Conservation (phyloP, 2,888 invertebrate species). For the Drepana falcataria region DNA sequence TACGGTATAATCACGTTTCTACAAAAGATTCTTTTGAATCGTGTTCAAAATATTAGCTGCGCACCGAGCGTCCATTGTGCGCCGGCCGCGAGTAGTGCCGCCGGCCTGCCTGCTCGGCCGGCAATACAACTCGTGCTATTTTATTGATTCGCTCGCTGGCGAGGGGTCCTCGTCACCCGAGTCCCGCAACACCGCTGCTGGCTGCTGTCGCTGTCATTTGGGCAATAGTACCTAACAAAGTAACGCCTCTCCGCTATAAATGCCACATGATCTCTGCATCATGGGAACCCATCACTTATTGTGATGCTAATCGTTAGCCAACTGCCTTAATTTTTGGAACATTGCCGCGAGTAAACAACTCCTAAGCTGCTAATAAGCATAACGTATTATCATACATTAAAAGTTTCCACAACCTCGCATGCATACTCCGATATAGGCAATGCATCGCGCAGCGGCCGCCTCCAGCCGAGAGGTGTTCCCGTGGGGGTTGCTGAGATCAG, state of each 20-base stretch:
- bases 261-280: neutral
- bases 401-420: neutral
- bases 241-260: no score
- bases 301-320: neutral
- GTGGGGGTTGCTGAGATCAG: slow-evolving; percentile 29
- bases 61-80: neutral
- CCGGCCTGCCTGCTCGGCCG: no score
- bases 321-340: neutral
- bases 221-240: no score
- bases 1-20: neutral
- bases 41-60: neutral
- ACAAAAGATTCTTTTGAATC: slow-evolving; percentile 1
- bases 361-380: neutral
- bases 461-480: slow-evolving; percentile 13
- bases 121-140: slow-evolving; percentile 1
- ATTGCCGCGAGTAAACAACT: neutral
- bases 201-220: no score
- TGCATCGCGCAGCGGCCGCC: neutral
- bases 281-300: neutral
- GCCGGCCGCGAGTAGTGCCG: neutral
- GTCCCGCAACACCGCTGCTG: no score
- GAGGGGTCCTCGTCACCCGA: neutral
- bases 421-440: neutral
- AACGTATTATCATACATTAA: neutral
- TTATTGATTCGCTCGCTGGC: neutral